These are phyloP conservation scores for Formica selysi DNA, from an alignment of 1,140 invertebrate species.

Conservation along the genomic window DNA sequence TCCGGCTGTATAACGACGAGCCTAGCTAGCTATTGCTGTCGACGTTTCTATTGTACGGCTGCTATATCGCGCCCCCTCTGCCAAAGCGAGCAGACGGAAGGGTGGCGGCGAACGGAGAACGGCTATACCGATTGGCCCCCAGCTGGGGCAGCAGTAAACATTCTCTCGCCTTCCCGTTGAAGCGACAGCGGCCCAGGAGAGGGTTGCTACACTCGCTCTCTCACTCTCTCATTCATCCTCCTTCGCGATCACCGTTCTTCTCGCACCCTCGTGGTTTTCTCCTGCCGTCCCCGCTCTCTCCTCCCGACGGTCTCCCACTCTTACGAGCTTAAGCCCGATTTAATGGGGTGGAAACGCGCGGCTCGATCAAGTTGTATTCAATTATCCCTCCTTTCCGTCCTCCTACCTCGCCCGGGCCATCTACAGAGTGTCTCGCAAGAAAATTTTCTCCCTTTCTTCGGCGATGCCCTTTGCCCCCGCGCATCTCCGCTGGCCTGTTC, in stretches of 20 bases:
- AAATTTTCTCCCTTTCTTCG: conserved; percentile 60
- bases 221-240: conserved; percentile 53
- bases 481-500: not conserved
- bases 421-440: conserved; percentile 74
- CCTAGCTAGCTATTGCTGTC: conserved; percentile 71
- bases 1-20: conserved; percentile 80
- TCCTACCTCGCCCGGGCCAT: conserved; percentile 65
- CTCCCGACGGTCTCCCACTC: conserved; percentile 44
- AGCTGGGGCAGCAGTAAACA: conserved; percentile 85
- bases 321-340: conserved; percentile 85
- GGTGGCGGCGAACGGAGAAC: conserved; percentile 55
- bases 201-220: conserved; percentile 35
- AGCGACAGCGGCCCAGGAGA: conserved; percentile 40
- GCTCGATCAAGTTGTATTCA: conserved; percentile 87
- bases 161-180: conserved; percentile 76
- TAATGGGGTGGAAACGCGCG: conserved; percentile 86
- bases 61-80: conserved; percentile 45
- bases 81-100: conserved; percentile 46
- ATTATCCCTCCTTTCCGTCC: conserved; percentile 84
- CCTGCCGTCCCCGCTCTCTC: conserved; percentile 16
- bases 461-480: conserved; percentile 7
- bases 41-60: conserved; percentile 71
- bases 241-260: conserved; percentile 29
- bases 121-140: conserved; percentile 83
- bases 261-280: conserved; percentile 34